Evolutionary conservation across 2,888 invertebrate species (phyloP).

Genomic region (Morinoia aosen): DNA sequence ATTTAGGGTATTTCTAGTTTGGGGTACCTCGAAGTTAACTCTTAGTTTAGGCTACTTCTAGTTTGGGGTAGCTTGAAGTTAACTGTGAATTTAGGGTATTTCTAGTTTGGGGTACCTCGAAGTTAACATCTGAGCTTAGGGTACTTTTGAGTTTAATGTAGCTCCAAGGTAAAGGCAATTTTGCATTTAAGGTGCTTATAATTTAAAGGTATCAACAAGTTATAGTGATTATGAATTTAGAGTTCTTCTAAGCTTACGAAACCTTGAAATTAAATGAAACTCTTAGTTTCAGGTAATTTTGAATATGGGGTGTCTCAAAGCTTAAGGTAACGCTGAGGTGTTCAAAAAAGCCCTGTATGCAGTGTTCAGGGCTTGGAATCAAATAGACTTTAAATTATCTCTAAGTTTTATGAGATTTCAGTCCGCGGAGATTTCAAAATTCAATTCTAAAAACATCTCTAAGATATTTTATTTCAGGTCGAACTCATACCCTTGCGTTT

Average conservation of each 20-base stretch:
- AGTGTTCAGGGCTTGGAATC: too few relatives aligned
- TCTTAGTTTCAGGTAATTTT: background rate
- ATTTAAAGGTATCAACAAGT: background rate
- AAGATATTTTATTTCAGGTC: too few relatives aligned
- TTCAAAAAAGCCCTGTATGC: too few relatives aligned
- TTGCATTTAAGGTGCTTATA: background rate
- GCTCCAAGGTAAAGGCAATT: background rate
- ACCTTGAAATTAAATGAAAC: background rate
- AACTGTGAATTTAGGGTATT: background rate
- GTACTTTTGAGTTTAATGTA: background rate
- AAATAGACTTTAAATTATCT: too few relatives aligned
- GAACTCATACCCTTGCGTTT: too few relatives aligned
- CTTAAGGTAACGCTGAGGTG: background rate
- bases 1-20: background rate
- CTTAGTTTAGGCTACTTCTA: too few relatives aligned
- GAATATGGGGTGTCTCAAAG: background rate
- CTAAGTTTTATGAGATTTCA: too few relatives aligned
- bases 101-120: background rate
- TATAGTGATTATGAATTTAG: background rate
- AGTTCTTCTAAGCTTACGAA: background rate
- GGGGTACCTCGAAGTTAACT: too few relatives aligned
- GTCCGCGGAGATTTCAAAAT: too few relatives aligned
- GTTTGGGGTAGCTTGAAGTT: background rate
- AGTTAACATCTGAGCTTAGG: background rate
- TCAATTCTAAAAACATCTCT: too few relatives aligned